Conservation (phyloP, 2,888 invertebrate species). For the Agrypnus murinus region DNA sequence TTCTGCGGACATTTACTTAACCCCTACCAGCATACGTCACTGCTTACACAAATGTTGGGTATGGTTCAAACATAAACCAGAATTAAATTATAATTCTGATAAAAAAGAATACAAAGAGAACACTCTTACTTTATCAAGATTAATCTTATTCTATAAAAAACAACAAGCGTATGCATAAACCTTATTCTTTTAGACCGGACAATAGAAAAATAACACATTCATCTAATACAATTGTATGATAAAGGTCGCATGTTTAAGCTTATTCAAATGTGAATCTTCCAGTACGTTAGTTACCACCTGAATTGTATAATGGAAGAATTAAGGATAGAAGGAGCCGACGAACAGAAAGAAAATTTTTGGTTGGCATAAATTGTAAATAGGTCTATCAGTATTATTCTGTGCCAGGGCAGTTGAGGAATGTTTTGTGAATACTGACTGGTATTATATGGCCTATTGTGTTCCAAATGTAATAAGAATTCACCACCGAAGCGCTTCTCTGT, state of each 20-base stretch:
- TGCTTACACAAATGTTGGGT: too few species aligned
- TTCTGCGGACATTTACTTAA: too few species aligned
- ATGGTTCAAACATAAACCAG: too few species aligned
- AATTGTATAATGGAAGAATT: too few species aligned
- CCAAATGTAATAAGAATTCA: conserved; percentile 58
- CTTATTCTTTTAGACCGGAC: conserved; percentile 20
- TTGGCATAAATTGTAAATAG: conserved; percentile 53
- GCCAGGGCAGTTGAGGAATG: conserved; percentile 55
- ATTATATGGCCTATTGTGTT: conserved; percentile 56
- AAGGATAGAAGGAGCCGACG: neutral
- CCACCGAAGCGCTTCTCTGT: conserved; percentile 51
- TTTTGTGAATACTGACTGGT: conserved; percentile 56
- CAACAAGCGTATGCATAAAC: too few species aligned
- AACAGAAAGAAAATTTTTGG: neutral
- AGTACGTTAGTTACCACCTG: neutral
- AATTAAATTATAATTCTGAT: too few species aligned
- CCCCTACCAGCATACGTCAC: too few species aligned
- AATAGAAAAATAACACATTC: conserved; percentile 46
- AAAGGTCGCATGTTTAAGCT: conserved; percentile 25
- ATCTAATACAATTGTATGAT: conserved; percentile 25
- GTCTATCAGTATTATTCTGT: conserved; percentile 55
- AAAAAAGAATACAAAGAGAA: too few species aligned
- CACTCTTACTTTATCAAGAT: too few species aligned
- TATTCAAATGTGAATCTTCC: conserved; percentile 5
- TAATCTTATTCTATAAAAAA: too few species aligned